Conservation (phyloP, 2,888 invertebrate species). For the Furcula furcula region DNA sequence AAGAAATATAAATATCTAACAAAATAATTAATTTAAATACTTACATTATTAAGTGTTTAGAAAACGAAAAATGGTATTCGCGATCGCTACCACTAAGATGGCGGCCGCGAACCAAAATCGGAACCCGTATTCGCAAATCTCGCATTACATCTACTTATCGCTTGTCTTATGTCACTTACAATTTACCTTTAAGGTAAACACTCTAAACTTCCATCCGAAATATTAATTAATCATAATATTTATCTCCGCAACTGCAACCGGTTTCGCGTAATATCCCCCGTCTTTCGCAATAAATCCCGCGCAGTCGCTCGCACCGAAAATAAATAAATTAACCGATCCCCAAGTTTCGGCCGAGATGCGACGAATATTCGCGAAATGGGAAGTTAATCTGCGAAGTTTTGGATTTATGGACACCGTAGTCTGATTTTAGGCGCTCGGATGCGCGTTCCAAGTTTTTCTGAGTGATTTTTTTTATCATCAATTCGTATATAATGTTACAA, state of each 20-base stretch:
- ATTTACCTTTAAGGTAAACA: background rate
- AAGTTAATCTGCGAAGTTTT: conserved; percentile 34
- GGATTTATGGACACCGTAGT: conserved; percentile 25
- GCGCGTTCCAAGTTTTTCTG: background rate
- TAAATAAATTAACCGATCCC: conserved; percentile 27
- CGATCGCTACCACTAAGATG: no score
- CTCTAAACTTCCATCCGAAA: background rate
- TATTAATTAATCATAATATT: conserved; percentile 1
- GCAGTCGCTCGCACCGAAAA: conserved; percentile 18
- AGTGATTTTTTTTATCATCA: no score
- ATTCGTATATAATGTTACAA: no score
- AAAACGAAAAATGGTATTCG: no score
- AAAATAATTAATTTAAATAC: no score
- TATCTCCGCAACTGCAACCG: background rate
- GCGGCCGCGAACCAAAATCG: no score
- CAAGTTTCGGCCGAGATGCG: conserved; percentile 21
- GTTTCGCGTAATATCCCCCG: background rate
- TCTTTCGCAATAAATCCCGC: background rate
- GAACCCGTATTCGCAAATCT: no score
- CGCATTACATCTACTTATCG: no score
- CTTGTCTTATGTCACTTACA: no score
- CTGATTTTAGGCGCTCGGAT: background rate
- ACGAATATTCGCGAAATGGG: conserved; percentile 20
- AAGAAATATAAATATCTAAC: no score
- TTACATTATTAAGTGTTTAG: no score